A percentile compares a stretch with the other conserved stretches of the same genome.
phyloP scores from a whole-genome alignment of 2,888 invertebrate genomes.

The Oxycera nigricornis region DNA sequence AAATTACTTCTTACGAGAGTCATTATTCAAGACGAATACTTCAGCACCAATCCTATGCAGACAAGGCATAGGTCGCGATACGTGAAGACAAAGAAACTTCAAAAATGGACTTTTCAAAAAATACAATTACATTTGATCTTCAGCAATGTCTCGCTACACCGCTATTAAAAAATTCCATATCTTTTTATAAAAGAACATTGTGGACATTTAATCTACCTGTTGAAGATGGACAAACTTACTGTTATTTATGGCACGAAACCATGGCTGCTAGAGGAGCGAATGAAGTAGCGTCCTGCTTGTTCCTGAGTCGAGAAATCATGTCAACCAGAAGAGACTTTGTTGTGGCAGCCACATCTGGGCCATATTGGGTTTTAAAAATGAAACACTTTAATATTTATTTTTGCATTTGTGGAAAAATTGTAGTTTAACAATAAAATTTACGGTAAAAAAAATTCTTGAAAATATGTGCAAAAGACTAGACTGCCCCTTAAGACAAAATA shows the following conservation, averaged over 20 bases:
- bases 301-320: too few relatives aligned
- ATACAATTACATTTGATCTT: not conserved
- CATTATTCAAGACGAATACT: too few relatives aligned
- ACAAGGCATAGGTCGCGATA: not conserved
- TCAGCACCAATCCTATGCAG: not conserved
- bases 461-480: too few relatives aligned
- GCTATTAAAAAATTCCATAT: not conserved
- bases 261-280: slow-evolving; percentile 5
- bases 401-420: too few relatives aligned
- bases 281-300: slow-evolving; percentile 10
- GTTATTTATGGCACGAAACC: slow-evolving; percentile 13
- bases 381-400: too few relatives aligned
- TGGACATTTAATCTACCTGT: slow-evolving; percentile 15
- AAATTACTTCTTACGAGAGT: too few relatives aligned
- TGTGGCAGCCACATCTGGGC: too few relatives aligned
- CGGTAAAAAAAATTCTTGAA: too few relatives aligned
- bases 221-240: not conserved
- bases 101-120: not conserved
- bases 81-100: not conserved
- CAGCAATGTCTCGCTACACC: slow-evolving; percentile 11
- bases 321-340: too few relatives aligned
- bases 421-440: too few relatives aligned
- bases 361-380: too few relatives aligned
- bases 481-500: too few relatives aligned
- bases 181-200: slow-evolving; percentile 1